Evolutionary conservation across 2,797 vertebrate genomes (phyloP).

Genomic region (Clarias laeviceps): DNA sequence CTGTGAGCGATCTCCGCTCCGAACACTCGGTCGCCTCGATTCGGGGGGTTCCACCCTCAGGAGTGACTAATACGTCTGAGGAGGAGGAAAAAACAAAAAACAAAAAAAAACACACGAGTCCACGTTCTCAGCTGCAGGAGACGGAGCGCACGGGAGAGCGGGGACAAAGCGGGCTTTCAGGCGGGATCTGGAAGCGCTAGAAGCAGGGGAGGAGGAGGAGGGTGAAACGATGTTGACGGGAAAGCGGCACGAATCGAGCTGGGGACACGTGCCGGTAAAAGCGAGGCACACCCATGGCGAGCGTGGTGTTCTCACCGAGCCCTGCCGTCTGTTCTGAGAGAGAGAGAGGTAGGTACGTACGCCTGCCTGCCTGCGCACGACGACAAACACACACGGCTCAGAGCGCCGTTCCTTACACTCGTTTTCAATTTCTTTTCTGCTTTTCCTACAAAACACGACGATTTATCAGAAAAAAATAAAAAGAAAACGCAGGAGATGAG

Average conservation of each 20-base stretch:
- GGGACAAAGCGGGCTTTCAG: not conserved
- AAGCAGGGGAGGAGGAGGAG: no score
- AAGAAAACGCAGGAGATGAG: not conserved
- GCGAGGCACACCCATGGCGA: slow-evolving; percentile 23
- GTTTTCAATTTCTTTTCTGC: not conserved
- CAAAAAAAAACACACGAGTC: not conserved
- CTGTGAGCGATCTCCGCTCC: not conserved
- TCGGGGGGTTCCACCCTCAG: not conserved
- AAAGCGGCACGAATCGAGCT: not conserved
- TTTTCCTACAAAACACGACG: not conserved
- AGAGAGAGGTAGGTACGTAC: slow-evolving; percentile 20
- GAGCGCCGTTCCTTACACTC: no score
- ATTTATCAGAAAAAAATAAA: no score
- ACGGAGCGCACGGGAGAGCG: not conserved
- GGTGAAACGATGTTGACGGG: not conserved
- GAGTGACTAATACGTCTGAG: not conserved
- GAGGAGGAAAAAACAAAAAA: not conserved
- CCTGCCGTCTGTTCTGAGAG: not conserved
- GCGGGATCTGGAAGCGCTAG: no score
- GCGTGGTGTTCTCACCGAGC: not conserved
- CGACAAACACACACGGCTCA: not conserved
- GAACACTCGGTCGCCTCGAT: not conserved
- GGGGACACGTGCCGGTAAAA: not conserved
- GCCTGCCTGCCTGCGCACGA: not conserved
- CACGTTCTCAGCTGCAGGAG: not conserved